A percentile compares a stretch with the other conserved stretches of the same genome.
phyloP scores from a whole-genome alignment of 2,888 invertebrate genomes.

The Morpho helenor region DNA sequence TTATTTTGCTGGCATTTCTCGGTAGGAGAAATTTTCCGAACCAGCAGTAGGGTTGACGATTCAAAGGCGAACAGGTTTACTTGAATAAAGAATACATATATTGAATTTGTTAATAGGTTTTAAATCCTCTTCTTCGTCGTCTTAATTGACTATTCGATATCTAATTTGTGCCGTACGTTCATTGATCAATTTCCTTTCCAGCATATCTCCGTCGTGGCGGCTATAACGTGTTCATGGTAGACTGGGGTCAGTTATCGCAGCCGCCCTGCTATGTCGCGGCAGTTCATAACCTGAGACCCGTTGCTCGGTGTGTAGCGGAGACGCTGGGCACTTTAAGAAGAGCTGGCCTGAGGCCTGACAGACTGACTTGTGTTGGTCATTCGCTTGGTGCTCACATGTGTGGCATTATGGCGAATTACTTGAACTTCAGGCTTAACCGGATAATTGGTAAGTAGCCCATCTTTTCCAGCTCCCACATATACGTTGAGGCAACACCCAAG shows the following conservation, averaged over 20 bases:
- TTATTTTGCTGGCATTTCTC: too few relatives aligned
- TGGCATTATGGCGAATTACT: slow-evolving; percentile 85
- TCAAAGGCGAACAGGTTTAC: too few relatives aligned
- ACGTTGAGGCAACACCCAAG: too few relatives aligned
- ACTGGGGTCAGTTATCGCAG: slow-evolving; percentile 86
- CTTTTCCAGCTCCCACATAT: too few relatives aligned
- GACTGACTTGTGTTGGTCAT: slow-evolving; percentile 87
- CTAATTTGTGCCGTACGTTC: too few relatives aligned
- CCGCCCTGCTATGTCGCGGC: slow-evolving; percentile 87
- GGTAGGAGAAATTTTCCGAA: too few relatives aligned
- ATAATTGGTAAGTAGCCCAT: slow-evolving; percentile 79
- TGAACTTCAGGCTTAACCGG: slow-evolving; percentile 85
- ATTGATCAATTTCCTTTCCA: slow-evolving; percentile 36
- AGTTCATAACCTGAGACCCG: slow-evolving; percentile 86
- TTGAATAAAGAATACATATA: too few relatives aligned
- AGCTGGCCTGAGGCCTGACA: slow-evolving; percentile 82
- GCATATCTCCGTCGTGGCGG: slow-evolving; percentile 86
- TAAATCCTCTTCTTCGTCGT: too few relatives aligned
- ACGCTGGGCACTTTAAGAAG: slow-evolving; percentile 81
- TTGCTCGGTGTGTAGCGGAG: slow-evolving; percentile 84
- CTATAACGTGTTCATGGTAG: slow-evolving; percentile 87
- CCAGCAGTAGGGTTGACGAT: too few relatives aligned
- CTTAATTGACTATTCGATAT: too few relatives aligned
- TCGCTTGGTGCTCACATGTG: slow-evolving; percentile 88
- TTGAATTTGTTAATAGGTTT: too few relatives aligned